These are phyloP conservation scores for Monarcha castaneiventris DNA, from an alignment of 2,113 vertebrate species.

Conservation along the genomic window DNA sequence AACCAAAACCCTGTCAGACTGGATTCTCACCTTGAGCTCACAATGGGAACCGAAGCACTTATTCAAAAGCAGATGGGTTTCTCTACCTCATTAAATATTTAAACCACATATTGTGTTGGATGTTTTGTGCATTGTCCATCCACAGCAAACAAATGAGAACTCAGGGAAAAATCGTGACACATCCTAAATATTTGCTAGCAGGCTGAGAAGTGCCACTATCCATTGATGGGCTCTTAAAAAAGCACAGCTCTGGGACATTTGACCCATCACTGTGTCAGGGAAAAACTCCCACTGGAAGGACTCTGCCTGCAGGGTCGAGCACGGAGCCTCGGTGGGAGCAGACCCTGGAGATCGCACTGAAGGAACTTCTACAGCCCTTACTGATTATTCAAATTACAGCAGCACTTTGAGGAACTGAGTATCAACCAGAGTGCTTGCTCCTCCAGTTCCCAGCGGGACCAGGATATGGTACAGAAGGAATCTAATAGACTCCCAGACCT, in stretches of 20 bases:
- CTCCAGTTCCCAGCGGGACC: not conserved
- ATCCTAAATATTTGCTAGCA: not conserved
- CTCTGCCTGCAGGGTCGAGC: not conserved
- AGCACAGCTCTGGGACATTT: not conserved
- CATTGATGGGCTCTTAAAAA: not conserved
- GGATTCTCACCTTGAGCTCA: not conserved
- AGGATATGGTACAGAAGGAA: not conserved
- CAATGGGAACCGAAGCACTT: not conserved
- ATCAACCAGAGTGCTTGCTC: not conserved
- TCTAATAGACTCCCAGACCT: not conserved
- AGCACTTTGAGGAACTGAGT: not conserved
- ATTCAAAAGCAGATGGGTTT: not conserved
- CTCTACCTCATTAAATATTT: not conserved
- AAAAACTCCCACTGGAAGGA: not conserved
- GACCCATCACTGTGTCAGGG: rapidly evolving
- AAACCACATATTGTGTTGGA: not conserved
- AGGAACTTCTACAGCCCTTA: not conserved
- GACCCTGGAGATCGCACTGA: not conserved
- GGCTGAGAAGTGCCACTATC: not conserved
- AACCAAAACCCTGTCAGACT: not conserved
- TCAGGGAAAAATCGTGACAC: not conserved
- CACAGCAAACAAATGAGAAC: not conserved
- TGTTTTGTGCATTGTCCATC: not conserved
- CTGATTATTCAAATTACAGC: not conserved
- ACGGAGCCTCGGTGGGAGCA: rapidly evolving